Percentiles rank a stretch among this genome's conserved stretches.
Conservation (phyloP, 2,888 invertebrate species). For the Eristalinus sepulchralis region DNA sequence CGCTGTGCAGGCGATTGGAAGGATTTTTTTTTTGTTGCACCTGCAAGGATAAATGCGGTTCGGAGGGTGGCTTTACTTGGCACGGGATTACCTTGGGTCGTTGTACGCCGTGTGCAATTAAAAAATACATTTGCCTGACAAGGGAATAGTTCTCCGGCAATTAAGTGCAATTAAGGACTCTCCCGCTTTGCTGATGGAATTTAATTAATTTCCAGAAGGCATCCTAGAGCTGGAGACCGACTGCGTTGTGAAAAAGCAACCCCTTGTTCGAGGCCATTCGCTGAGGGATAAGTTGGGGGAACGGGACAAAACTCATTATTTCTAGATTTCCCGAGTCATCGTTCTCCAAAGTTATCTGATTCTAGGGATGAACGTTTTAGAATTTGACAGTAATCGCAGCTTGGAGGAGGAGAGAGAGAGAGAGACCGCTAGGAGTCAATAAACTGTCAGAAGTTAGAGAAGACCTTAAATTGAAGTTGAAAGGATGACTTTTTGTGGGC, state of each 20-base stretch:
- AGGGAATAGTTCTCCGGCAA: constrained; percentile 30
- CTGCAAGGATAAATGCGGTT: constrained; percentile 1
- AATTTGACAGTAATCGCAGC: background rate
- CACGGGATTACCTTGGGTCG: constrained; percentile 22
- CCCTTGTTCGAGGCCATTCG: background rate
- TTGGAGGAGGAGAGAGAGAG: no score
- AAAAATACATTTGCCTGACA: constrained; percentile 6
- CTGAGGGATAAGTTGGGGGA: background rate
- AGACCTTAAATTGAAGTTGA: no score
- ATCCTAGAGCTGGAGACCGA: background rate
- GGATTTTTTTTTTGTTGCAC: background rate
- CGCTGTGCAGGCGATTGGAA: background rate
- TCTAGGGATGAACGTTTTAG: background rate
- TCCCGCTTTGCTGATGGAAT: background rate
- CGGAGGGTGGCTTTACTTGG: background rate
- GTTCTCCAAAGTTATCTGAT: background rate
- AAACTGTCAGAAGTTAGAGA: background rate
- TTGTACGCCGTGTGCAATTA: constrained; percentile 43
- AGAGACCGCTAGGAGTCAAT: background rate
- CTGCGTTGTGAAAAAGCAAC: background rate
- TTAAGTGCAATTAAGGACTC: constrained; percentile 41
- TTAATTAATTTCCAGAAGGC: background rate
- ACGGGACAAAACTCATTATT: background rate
- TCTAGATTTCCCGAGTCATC: background rate
- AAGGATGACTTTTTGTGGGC: no score